These are phyloP conservation scores for Drosophila atripex DNA, from an alignment of 2,888 invertebrate species.

Conservation along the genomic window DNA sequence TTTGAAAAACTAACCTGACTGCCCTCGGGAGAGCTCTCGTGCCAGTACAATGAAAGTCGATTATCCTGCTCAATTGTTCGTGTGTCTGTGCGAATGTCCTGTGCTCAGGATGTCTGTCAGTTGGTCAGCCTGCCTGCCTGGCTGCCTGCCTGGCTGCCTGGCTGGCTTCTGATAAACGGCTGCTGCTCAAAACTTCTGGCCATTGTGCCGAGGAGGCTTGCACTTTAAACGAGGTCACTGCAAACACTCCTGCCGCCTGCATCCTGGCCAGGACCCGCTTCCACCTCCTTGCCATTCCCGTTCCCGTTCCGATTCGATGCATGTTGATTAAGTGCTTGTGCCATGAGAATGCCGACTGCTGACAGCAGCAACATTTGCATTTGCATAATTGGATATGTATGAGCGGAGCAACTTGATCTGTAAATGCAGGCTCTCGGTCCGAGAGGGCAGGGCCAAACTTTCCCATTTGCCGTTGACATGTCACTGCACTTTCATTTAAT, in stretches of 20 bases:
- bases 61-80: conserved; percentile 48
- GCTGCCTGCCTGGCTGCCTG: conserved; percentile 43
- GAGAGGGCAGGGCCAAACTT: conserved; percentile 23
- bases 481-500: conserved; percentile 51
- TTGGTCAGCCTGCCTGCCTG: conserved; percentile 16
- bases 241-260: conserved; percentile 2
- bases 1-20: conserved; percentile 37
- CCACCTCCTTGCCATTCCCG: background rate
- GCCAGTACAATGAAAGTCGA: conserved; percentile 34
- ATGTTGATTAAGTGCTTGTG: conserved; percentile 66
- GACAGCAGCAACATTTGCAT: conserved; percentile 47
- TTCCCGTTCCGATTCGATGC: conserved; percentile 53
- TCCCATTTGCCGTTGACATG: conserved; percentile 44
- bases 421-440: conserved; percentile 33
- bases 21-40: conserved; percentile 11
- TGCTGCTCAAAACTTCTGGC: conserved; percentile 46
- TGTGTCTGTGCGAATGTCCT: conserved; percentile 8
- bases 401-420: conserved; percentile 35
- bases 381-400: conserved; percentile 66
- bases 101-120: background rate
- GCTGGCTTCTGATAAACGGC: conserved; percentile 57
- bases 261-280: conserved; percentile 9
- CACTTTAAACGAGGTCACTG: conserved; percentile 65
- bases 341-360: conserved; percentile 62
- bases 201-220: conserved; percentile 53